Conservation (phyloP, 2,888 invertebrate genomes). For the Drosophila monieri region DNA sequence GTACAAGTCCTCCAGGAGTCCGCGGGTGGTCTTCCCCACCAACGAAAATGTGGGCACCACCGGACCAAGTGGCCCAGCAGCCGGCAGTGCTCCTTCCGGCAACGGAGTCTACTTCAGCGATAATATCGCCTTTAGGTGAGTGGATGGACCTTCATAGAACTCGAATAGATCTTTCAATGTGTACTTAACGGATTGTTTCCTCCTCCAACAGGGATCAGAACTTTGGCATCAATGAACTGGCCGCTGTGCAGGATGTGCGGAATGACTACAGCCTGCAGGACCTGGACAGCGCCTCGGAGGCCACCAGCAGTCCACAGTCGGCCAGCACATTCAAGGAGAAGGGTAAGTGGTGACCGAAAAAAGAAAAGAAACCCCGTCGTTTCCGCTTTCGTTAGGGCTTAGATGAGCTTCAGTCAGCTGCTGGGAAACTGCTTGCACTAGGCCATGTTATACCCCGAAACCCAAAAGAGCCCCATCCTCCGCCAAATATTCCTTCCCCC, state of each 20-base stretch:
- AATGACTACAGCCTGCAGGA: constrained; percentile 88
- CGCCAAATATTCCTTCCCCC: constrained; percentile 12
- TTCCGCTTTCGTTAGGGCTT: constrained; percentile 37
- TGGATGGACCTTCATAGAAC: background rate
- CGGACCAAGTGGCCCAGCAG: constrained; percentile 71
- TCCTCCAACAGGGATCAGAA: constrained; percentile 85
- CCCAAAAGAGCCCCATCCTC: constrained; percentile 21
- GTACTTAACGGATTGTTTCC: background rate
- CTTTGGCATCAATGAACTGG: constrained; percentile 86
- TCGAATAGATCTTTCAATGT: background rate
- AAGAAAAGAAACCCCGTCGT: background rate
- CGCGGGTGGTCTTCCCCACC: constrained; percentile 83
- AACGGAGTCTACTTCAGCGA: constrained; percentile 83
- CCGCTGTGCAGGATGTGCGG: constrained; percentile 84
- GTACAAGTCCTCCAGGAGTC: constrained; percentile 83
- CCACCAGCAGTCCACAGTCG: constrained; percentile 83
- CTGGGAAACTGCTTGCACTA: constrained; percentile 77
- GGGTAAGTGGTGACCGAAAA: constrained; percentile 85
- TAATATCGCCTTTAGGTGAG: constrained; percentile 83
- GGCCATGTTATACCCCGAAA: constrained; percentile 40
- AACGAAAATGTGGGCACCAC: constrained; percentile 82
- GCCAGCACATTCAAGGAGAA: constrained; percentile 86
- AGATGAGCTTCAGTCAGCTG: constrained; percentile 54
- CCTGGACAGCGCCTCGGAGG: constrained; percentile 82
- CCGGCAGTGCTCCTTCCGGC: constrained; percentile 65